A percentile compares a stretch with the other conserved stretches of the same genome.
Conservation (phyloP, 2,888 invertebrate genomes). For the Quadroppia sp. region DNA sequence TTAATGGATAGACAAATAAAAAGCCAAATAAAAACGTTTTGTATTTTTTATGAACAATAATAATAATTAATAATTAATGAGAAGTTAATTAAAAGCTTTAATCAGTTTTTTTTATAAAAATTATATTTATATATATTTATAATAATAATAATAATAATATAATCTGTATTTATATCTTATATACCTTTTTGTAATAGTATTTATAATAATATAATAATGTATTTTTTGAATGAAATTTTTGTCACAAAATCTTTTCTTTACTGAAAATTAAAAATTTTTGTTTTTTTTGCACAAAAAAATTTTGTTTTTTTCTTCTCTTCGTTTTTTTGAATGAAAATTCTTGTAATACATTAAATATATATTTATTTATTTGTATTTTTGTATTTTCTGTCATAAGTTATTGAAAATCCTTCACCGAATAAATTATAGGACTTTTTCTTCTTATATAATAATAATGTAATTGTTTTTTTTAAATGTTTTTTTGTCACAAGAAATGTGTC, state of each 20-base stretch:
- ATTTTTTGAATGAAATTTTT: not conserved
- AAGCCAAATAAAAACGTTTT: not conserved
- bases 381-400: not conserved
- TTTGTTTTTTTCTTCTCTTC: not conserved
- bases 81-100: conserved; percentile 21
- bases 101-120: conserved; percentile 10
- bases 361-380: not conserved
- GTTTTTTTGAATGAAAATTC: not conserved
- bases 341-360: not conserved
- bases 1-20: not conserved
- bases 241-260: too few species aligned
- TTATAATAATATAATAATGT: not conserved
- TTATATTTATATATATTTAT: conserved; percentile 11
- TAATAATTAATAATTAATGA: not conserved
- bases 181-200: not conserved
- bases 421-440: not conserved
- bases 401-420: conserved; percentile 18
- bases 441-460: too few species aligned
- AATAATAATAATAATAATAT: conserved; percentile 9
- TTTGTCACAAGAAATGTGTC: not conserved
- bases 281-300: not conserved
- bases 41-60: conserved; percentile 6
- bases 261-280: too few species aligned
- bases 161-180: conserved; percentile 16
- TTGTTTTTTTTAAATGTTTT: not conserved